Evolutionary conservation across 2,888 invertebrate genomes (phyloP).

Genomic region (Idaea dimidiata): DNA sequence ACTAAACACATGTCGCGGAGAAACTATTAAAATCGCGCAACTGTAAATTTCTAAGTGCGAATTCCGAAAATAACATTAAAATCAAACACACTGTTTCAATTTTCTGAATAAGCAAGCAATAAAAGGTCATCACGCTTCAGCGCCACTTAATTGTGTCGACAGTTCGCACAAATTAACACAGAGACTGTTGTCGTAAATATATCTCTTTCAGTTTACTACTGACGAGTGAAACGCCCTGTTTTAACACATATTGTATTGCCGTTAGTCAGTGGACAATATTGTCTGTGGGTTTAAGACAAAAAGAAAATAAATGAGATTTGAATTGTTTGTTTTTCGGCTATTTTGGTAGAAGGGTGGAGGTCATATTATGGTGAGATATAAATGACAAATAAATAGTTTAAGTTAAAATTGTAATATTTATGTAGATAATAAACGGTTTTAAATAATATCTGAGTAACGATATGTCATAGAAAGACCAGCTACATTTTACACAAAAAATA

Average conservation of each 20-base stretch:
- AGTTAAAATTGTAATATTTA: too few species aligned
- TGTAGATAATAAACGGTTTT: too few species aligned
- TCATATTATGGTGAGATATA: too few species aligned
- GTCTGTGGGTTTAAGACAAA: not conserved
- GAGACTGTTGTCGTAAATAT: not conserved
- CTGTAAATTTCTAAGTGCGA: not conserved
- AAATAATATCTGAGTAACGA: too few species aligned
- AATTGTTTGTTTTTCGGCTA: too few species aligned
- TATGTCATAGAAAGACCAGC: too few species aligned
- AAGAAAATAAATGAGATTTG: not conserved
- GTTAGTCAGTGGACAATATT: not conserved
- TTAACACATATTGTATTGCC: not conserved
- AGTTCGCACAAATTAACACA: not conserved
- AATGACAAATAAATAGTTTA: too few species aligned
- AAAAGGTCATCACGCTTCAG: not conserved
- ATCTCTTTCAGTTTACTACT: not conserved
- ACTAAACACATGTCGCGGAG: too few species aligned
- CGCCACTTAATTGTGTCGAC: conserved; percentile 1
- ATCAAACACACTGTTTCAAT: not conserved
- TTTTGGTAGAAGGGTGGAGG: too few species aligned
- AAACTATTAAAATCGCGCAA: not conserved
- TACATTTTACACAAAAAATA: not conserved
- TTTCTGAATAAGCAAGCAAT: not conserved
- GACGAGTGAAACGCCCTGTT: not conserved
- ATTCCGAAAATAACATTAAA: not conserved